phyloP scores from a whole-genome alignment of 1,140 invertebrate genomes.

The Aphelinus atriplicis region DNA sequence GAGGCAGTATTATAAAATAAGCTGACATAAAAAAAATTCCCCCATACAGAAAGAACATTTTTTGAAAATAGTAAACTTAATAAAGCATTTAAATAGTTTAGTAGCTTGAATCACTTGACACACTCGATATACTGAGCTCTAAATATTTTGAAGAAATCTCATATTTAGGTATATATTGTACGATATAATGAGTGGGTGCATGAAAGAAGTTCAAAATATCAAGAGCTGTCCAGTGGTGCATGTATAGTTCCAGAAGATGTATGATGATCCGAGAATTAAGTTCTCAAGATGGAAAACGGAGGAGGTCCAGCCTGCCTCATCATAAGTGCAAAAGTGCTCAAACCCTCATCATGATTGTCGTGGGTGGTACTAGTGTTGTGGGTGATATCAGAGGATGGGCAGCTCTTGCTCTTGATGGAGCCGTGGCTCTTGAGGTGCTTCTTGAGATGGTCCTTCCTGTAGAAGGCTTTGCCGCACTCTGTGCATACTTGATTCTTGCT shows the following conservation, averaged over 20 bases:
- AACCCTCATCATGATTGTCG: constrained; percentile 51
- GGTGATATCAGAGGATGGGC: constrained; percentile 7
- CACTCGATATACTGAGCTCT: neutral
- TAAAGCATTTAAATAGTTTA: neutral
- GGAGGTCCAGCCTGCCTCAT: constrained; percentile 61
- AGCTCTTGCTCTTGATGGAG: constrained; percentile 47
- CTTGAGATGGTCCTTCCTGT: constrained; percentile 70
- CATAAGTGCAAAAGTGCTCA: constrained; percentile 59
- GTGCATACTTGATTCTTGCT: constrained; percentile 70
- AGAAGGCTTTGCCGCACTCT: constrained; percentile 71
- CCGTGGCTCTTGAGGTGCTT: constrained; percentile 70
- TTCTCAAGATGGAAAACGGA: constrained; percentile 60
- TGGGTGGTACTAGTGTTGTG: constrained; percentile 38
- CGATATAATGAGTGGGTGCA: too few species aligned
- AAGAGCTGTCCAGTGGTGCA: neutral
- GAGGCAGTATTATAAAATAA: too few species aligned
- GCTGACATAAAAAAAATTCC: too few species aligned
- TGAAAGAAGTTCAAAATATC: too few species aligned
- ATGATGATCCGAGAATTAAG: constrained; percentile 44
- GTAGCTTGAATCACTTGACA: neutral
- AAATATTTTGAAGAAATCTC: neutral
- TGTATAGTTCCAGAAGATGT: neutral
- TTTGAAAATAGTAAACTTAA: constrained; percentile 13
- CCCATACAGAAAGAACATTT: neutral
- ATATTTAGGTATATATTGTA: too few species aligned